phyloP scores from a whole-genome alignment of 2,888 invertebrate genomes.

The Tetranychus truncatus region DNA sequence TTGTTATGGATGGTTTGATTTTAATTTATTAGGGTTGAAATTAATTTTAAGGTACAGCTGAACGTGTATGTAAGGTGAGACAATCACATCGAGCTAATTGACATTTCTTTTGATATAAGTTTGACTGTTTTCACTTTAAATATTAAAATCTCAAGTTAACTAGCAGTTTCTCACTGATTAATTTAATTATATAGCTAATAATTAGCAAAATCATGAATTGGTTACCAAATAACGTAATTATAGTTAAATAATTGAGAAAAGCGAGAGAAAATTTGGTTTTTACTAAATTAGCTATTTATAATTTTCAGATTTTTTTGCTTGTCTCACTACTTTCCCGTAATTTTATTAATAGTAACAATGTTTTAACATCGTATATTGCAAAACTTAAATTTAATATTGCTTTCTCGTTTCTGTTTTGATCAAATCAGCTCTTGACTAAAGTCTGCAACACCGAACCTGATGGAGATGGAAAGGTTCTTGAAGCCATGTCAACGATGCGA shows the following conservation, averaged over 20 bases:
- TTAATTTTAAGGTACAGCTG: too few relatives aligned
- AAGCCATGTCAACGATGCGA: slow-evolving; percentile 69
- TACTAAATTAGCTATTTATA: not conserved
- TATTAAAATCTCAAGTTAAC: too few relatives aligned
- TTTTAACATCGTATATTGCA: not conserved
- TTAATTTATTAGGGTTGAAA: not conserved
- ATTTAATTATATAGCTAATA: not conserved
- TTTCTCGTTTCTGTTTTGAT: not conserved
- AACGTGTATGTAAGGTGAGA: too few relatives aligned
- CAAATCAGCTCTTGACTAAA: slow-evolving; percentile 53
- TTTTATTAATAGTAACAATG: too few relatives aligned
- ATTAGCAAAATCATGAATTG: not conserved
- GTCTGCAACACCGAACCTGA: slow-evolving; percentile 43
- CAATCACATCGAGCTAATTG: too few relatives aligned
- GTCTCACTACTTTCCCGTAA: not conserved
- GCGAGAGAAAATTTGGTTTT: not conserved
- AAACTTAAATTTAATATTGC: not conserved
- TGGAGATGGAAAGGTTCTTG: slow-evolving; percentile 69
- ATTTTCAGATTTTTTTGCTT: not conserved
- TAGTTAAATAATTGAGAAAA: not conserved
- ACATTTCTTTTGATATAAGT: too few relatives aligned
- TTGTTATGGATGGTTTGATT: not conserved
- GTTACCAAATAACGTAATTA: not conserved
- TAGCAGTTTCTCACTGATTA: not conserved
- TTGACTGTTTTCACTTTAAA: too few relatives aligned